Percentiles rank a stretch among this genome's conserved stretches.
These are phyloP conservation scores for Venusia cambrica DNA, from an alignment of 2,888 invertebrate species.

Conservation along the genomic window DNA sequence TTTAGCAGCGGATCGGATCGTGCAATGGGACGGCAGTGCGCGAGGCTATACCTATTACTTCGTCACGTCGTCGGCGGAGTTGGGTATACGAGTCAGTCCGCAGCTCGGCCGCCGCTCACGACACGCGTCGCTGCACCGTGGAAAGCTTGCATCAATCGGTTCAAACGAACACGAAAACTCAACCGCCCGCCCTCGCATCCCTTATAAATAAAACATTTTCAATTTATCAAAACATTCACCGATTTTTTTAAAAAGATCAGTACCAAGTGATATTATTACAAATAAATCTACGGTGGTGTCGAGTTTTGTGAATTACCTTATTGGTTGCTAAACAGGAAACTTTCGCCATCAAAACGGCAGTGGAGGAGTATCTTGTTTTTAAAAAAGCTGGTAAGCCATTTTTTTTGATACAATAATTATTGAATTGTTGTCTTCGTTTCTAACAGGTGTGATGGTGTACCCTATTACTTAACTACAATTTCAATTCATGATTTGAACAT, in stretches of 20 bases:
- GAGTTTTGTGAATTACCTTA: slow-evolving; percentile 38
- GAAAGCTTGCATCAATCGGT: slow-evolving; percentile 37
- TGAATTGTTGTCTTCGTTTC: no score
- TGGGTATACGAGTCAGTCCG: slow-evolving; percentile 49
- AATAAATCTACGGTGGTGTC: slow-evolving; percentile 33
- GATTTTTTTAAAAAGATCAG: background rate
- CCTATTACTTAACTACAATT: no score
- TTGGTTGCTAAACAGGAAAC: slow-evolving; percentile 21
- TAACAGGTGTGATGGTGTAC: no score
- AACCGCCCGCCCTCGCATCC: slow-evolving; percentile 45
- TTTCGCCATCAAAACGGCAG: slow-evolving; percentile 41
- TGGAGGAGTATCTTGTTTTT: slow-evolving; percentile 41
- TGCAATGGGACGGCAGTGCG: no score
- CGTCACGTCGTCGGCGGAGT: slow-evolving; percentile 34
- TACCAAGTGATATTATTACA: background rate
- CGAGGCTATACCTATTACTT: no score
- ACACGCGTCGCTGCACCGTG: slow-evolving; percentile 42
- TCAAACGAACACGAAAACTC: slow-evolving; percentile 35
- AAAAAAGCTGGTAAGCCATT: slow-evolving; percentile 70
- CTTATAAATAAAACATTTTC: slow-evolving; percentile 30
- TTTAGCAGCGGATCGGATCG: slow-evolving; percentile 25
- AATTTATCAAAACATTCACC: slow-evolving; percentile 8
- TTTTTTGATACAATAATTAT: background rate
- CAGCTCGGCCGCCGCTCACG: slow-evolving; percentile 42
- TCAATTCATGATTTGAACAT: no score